These are phyloP conservation scores for Exaiptasia diaphana DNA, from an alignment of 64 coral and sea anemone genomes.

Conservation along the genomic window DNA sequence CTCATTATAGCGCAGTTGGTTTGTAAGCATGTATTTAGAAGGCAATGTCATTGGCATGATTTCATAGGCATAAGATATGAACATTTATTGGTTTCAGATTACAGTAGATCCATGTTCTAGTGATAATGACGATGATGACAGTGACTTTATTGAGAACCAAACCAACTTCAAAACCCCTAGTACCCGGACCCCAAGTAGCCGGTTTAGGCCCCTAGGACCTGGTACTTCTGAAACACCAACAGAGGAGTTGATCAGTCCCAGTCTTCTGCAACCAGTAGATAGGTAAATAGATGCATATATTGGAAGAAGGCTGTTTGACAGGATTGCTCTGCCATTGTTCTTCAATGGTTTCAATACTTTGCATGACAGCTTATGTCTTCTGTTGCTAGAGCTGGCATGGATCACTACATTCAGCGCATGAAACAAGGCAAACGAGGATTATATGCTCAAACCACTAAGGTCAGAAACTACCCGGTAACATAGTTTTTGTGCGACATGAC, in stretches of 20 bases:
- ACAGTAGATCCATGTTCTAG: too few species aligned
- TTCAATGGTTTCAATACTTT: not conserved
- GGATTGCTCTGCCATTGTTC: not conserved
- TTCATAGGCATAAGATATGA: too few species aligned
- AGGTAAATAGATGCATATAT: conserved; percentile 29
- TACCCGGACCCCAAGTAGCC: conserved; percentile 62
- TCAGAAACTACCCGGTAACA: not conserved
- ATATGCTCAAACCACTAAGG: conserved; percentile 33
- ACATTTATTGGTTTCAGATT: too few species aligned
- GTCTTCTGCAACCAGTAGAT: conserved; percentile 65
- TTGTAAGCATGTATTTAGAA: too few species aligned
- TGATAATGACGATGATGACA: conserved; percentile 38
- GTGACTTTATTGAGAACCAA: conserved; percentile 13
- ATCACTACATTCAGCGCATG: conserved; percentile 73
- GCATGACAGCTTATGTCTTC: not conserved
- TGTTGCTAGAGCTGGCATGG: conserved; percentile 51
- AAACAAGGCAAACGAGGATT: conserved; percentile 47
- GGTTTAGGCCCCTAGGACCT: conserved; percentile 75
- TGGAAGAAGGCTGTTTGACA: not conserved
- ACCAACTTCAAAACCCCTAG: conserved; percentile 67
- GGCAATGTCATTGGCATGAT: too few species aligned
- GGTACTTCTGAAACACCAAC: conserved; percentile 37
- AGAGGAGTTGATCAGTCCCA: conserved; percentile 68
- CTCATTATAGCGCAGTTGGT: too few species aligned
- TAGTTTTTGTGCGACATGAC: not conserved